Percentiles rank a stretch among this genome's conserved stretches.
phyloP scores from a whole-genome alignment of 2,888 invertebrate genomes.

The Morinoia aosen region DNA sequence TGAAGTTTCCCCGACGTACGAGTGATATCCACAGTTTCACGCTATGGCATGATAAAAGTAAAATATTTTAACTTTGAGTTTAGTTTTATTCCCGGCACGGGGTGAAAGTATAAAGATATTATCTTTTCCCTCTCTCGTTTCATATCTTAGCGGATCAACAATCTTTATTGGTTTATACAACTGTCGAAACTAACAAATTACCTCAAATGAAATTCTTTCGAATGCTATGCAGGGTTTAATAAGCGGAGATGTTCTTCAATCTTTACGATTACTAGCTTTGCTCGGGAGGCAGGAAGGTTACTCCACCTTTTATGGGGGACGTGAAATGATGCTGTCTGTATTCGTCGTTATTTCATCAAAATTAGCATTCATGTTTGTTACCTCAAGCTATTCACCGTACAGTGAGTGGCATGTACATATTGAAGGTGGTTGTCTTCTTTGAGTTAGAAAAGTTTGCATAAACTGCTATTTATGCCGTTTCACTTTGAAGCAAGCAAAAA shows the following conservation, averaged over 20 bases:
- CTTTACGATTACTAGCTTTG: neutral
- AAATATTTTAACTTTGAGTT: neutral
- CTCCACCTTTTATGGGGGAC: neutral
- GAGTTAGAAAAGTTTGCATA: no score
- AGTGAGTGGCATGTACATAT: no score
- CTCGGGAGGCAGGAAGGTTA: neutral
- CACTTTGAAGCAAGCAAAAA: no score
- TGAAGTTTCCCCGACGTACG: neutral
- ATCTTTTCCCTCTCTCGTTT: neutral
- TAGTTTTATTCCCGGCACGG: no score
- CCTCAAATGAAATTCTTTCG: neutral
- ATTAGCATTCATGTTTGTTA: no score
- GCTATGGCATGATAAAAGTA: neutral
- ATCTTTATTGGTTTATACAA: neutral
- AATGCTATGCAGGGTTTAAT: neutral
- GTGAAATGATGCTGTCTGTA: neutral
- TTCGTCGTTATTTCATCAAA: no score
- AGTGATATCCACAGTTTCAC: neutral
- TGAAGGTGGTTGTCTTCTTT: no score
- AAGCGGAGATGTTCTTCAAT: neutral
- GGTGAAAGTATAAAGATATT: no score
- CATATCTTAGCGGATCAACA: neutral
- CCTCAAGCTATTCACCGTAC: no score
- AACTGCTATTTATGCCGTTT: no score
- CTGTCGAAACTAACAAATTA: neutral